Evolutionary conservation across 2,797 vertebrate species (phyloP), one percentile per base, ranked within the genome.

Genomic region (Sarcophilus harrisii): DNA sequence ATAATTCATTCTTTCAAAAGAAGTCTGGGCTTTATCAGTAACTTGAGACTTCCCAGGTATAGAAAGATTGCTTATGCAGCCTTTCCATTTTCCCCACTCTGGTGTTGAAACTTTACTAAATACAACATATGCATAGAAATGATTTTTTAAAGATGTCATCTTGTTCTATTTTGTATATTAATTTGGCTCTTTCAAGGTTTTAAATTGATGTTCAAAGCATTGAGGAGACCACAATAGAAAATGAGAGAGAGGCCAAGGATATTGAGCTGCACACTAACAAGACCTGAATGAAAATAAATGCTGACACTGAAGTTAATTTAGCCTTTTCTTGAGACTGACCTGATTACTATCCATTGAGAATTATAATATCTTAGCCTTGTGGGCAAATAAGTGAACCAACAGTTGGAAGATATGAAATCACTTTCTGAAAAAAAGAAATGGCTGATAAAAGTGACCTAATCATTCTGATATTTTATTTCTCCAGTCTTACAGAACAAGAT

Each of bases 21-120:
- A 73, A 95, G 95, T 95, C 98, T 98, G 98, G 96, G 93, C 93
- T 98, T 93, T 96, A 96, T 98, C 98, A 98, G 93, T 96, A 96
- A 96, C 91, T 95, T 97, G 96, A 98, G 96, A 96, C 96, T 92
- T 97, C 93, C 95, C 97, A 98, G 97, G 97, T 95, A 96, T 95
- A 97, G 93, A 91, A 62, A 97, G 29, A 52, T 94, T 92, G 93
- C 96, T 98, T 98, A 98, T 94, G 62, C 96, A 98, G 96, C 93
- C 58, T 96, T 93, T 98, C 90, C 89, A 97, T 94, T 97, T 54
- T 93, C 96, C 49, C 14, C 62, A 60, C 3, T 12, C 52, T 94
- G 1, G 60, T 92, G 92, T 93, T 94, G 95, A 92, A 96, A 18
- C 62, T 92, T 94, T 92, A n/a, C 66, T 94, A 92, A 81, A 97